Evolutionary conservation across 2,797 vertebrate genomes (phyloP).

Genomic region (Coccyzus lansbergi): DNA sequence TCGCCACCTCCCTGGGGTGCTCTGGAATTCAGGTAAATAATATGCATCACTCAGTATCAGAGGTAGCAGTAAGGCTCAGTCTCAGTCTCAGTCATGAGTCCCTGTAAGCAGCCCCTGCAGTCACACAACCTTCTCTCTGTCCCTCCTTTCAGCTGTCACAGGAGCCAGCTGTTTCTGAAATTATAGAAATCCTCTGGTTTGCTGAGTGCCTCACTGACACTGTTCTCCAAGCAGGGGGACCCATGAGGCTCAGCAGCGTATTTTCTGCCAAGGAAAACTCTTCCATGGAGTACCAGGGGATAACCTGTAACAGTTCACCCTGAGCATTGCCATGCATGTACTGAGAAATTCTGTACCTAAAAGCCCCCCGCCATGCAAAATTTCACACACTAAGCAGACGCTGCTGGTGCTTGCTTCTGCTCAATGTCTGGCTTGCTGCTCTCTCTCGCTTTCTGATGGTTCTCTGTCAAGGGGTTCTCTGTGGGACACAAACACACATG

Average conservation of each 20-base stretch:
- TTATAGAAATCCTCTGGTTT: neutral
- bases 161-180: neutral
- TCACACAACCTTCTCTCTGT: neutral
- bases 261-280: neutral
- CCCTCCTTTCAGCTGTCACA: neutral
- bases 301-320: neutral
- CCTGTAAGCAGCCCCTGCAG: neutral
- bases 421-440: accelerated
- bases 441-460: accelerated
- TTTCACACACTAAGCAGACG: neutral
- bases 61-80: neutral
- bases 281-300: neutral
- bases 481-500: accelerated
- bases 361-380: neutral
- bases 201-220: neutral
- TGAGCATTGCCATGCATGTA: neutral
- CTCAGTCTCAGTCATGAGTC: neutral
- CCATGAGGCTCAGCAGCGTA: neutral
- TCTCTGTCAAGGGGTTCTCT: neutral
- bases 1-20: neutral
- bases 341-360: neutral
- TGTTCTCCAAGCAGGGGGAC: neutral
- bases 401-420: neutral
- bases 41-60: neutral
- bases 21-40: neutral